phyloP scores from a whole-genome alignment of 2,113 vertebrate species.

The Xenopus laevis region DNA sequence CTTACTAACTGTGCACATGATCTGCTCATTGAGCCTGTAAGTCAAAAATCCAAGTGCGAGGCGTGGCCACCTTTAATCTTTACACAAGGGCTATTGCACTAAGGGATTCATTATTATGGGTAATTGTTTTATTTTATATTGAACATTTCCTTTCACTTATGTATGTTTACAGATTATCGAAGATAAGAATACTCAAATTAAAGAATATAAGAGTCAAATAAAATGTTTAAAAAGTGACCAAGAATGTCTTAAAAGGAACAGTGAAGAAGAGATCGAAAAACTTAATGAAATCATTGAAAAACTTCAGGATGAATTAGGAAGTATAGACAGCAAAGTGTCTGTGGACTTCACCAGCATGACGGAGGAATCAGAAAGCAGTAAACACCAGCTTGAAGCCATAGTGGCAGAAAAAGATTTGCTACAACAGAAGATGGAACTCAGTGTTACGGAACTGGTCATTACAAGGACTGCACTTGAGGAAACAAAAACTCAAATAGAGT shows the following conservation, averaged over 20 bases:
- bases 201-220: conserved; percentile 79
- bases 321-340: conserved; percentile 71
- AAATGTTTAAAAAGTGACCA: conserved; percentile 84
- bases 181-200: conserved; percentile 74
- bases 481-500: conserved; percentile 69
- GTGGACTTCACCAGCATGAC: conserved; percentile 58
- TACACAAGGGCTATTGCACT: too few species aligned
- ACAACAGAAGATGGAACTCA: conserved; percentile 45
- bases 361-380: conserved; percentile 64
- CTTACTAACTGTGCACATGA: too few species aligned
- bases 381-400: conserved; percentile 57
- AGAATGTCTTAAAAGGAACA: conserved; percentile 75
- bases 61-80: too few species aligned
- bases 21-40: too few species aligned
- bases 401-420: conserved; percentile 60
- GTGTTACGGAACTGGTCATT: conserved; percentile 48
- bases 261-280: conserved; percentile 83
- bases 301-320: conserved; percentile 84
- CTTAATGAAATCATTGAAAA: conserved; percentile 89
- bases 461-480: conserved; percentile 67
- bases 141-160: neutral
- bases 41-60: too few species aligned
- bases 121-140: neutral
- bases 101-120: too few species aligned
- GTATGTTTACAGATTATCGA: conserved; percentile 68